Conservation (phyloP, 2,113 vertebrate species). For the Parus major region DNA sequence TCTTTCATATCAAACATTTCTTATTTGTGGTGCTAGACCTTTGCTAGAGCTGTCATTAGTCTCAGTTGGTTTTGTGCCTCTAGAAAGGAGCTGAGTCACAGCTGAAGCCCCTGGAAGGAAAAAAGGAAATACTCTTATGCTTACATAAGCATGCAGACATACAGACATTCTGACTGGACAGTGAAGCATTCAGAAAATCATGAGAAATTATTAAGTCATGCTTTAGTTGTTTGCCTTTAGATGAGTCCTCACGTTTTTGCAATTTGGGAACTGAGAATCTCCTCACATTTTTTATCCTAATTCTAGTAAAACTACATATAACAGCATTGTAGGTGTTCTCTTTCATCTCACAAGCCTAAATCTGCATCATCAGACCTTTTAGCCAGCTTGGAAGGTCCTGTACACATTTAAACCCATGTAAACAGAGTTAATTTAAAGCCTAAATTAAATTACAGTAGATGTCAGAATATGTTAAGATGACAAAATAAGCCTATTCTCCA, state of each 20-base stretch:
- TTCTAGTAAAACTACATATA: background rate
- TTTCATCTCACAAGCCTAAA: background rate
- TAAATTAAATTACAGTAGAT: constrained; percentile 42
- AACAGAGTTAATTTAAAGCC: background rate
- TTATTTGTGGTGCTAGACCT: background rate
- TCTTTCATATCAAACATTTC: background rate
- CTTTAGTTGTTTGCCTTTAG: background rate
- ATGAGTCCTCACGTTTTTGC: background rate
- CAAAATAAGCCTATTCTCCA: background rate
- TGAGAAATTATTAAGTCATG: background rate
- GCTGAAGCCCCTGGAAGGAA: background rate
- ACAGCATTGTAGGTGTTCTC: background rate
- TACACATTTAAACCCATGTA: background rate
- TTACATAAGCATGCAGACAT: background rate
- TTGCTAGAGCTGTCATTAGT: background rate
- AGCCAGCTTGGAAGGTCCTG: background rate
- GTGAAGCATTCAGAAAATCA: background rate
- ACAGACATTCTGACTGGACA: background rate
- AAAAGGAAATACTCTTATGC: fast-evolving
- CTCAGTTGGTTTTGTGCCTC: background rate
- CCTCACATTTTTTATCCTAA: background rate
- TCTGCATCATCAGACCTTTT: background rate
- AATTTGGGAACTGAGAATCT: background rate
- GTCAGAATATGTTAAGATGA: background rate
- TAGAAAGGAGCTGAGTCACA: background rate